phyloP scores from a whole-genome alignment of 2,888 invertebrate species.

The Cantharis lateralis region DNA sequence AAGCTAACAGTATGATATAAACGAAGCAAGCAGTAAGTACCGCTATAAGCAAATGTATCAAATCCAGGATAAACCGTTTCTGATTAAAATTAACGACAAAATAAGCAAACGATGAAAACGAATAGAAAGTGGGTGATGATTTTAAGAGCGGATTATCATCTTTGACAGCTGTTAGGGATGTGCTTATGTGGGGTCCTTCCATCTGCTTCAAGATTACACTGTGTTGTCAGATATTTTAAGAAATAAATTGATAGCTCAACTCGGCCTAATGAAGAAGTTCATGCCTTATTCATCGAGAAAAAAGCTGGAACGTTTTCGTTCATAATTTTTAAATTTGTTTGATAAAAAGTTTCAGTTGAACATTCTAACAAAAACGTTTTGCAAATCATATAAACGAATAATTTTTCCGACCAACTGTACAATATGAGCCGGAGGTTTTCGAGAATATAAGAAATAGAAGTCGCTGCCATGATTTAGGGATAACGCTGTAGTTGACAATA shows the following conservation, averaged over 20 bases:
- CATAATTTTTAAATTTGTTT: neutral
- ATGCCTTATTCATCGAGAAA: neutral
- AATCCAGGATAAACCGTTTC: neutral
- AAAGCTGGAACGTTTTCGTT: neutral
- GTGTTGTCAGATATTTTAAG: neutral
- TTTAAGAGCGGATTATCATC: neutral
- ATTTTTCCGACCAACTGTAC: neutral
- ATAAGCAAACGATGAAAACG: neutral
- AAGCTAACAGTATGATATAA: neutral
- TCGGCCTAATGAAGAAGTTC: neutral
- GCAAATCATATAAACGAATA: neutral
- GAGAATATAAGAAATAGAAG: neutral
- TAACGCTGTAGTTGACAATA: neutral
- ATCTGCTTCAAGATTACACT: neutral
- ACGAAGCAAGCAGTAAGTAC: neutral
- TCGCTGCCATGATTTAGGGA: neutral
- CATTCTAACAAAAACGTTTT: neutral
- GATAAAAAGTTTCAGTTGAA: neutral
- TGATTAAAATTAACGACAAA: neutral
- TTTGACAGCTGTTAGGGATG: neutral
- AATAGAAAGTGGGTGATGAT: neutral
- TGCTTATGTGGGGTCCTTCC: neutral
- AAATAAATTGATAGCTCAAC: neutral
- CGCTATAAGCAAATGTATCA: neutral
- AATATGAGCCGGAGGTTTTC: neutral